Conservation (phyloP, 2,797 vertebrate species). For the Threskiornis aethiopicus region DNA sequence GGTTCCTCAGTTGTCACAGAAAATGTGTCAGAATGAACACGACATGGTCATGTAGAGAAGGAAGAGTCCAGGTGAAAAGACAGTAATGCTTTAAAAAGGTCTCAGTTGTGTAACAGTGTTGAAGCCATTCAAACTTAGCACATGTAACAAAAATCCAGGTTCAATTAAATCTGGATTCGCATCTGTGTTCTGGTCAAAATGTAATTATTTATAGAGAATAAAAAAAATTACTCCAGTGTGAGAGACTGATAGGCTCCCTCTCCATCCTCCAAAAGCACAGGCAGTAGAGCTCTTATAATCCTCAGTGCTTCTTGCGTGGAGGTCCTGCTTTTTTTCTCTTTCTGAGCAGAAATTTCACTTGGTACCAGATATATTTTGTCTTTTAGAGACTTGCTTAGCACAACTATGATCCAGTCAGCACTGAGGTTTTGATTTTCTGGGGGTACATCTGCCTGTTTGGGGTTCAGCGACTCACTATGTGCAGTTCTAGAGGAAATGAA, state of each 20-base stretch:
- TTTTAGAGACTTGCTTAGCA: background rate
- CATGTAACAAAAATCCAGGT: background rate
- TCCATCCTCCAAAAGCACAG: background rate
- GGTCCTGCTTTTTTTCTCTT: background rate
- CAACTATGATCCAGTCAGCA: background rate
- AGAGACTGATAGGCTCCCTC: background rate
- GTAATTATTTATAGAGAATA: background rate
- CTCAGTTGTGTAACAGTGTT: background rate
- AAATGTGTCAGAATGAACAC: constrained; percentile 9
- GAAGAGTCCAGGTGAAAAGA: background rate
- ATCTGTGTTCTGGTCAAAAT: background rate
- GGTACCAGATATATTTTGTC: background rate
- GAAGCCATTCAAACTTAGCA: background rate
- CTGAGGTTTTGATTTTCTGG: background rate
- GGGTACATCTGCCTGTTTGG: background rate
- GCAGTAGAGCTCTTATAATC: background rate
- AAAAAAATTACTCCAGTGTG: background rate
- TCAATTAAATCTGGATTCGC: background rate
- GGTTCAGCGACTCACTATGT: background rate
- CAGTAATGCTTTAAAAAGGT: background rate
- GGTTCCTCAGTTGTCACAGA: background rate
- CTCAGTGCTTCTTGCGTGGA: background rate
- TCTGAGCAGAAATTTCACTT: background rate
- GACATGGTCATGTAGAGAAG: background rate
- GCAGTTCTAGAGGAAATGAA: background rate